phyloP scores from a whole-genome alignment of 2,888 invertebrate genomes.

The Plagodis dolabraria region DNA sequence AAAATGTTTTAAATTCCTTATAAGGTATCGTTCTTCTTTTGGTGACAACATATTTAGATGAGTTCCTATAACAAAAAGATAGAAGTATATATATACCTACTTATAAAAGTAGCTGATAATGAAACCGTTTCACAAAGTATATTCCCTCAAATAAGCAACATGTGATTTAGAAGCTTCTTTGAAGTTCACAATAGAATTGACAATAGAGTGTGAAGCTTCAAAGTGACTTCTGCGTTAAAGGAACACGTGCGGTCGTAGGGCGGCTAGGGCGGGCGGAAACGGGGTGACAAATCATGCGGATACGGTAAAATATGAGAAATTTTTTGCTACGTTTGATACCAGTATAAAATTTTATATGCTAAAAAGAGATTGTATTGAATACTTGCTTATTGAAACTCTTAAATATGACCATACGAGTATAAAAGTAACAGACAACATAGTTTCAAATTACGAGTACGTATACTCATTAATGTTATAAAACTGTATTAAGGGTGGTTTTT shows the following conservation, averaged over 20 bases:
- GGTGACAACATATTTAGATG: constrained; percentile 24
- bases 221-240: constrained; percentile 52
- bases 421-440: too few relatives aligned
- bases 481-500: too few relatives aligned
- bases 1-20: constrained; percentile 11
- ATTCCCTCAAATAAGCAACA: constrained; percentile 10
- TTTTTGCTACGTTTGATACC: constrained; percentile 19
- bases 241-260: constrained; percentile 56
- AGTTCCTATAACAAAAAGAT: constrained; percentile 6
- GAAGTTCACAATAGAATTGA: constrained; percentile 51
- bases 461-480: too few relatives aligned
- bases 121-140: constrained; percentile 5
- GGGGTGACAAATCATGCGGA: constrained; percentile 58
- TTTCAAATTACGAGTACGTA: too few relatives aligned
- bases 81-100: neutral
- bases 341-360: neutral
- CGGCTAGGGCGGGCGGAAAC: constrained; percentile 35
- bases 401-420: too few relatives aligned
- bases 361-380: too few relatives aligned
- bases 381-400: too few relatives aligned
- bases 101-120: neutral
- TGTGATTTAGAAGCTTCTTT: constrained; percentile 41
- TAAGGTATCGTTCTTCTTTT: constrained; percentile 21
- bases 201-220: constrained; percentile 56
- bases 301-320: constrained; percentile 35